These are phyloP conservation scores for Papilio helenus DNA, from an alignment of 1,140 invertebrate species.

Conservation along the genomic window DNA sequence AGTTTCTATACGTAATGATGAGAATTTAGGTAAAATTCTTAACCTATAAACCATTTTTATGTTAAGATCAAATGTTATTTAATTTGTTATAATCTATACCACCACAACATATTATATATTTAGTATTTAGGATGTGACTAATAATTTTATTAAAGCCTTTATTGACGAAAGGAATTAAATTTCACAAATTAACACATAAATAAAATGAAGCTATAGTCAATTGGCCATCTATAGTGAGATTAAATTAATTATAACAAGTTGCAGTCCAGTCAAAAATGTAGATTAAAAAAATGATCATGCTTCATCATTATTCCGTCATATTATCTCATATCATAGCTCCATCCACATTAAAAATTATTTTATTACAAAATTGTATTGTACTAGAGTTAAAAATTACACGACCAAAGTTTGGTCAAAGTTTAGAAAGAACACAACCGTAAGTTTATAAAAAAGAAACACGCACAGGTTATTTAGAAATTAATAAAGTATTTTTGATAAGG, in stretches of 20 bases:
- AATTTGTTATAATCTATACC: constrained; percentile 32
- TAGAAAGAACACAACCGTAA: constrained; percentile 5
- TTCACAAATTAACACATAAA: too few species aligned
- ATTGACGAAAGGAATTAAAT: not conserved
- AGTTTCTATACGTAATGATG: constrained; percentile 23
- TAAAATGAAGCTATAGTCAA: too few species aligned
- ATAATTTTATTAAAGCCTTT: not conserved
- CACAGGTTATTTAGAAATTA: constrained; percentile 63
- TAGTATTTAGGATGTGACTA: constrained; percentile 4
- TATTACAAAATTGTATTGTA: constrained; percentile 46
- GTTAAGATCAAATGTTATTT: constrained; percentile 28
- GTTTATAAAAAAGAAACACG: constrained; percentile 59
- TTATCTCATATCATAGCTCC: constrained; percentile 75
- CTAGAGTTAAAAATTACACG: constrained; percentile 40
- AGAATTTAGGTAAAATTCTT: constrained; percentile 24
- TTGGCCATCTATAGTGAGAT: too few species aligned
- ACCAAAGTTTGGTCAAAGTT: constrained; percentile 1
- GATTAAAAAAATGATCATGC: constrained; percentile 32
- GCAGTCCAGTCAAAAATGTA: constrained; percentile 26
- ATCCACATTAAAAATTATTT: constrained; percentile 66
- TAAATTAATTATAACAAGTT: not conserved
- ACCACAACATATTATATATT: constrained; percentile 33
- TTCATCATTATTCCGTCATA: constrained; percentile 59
- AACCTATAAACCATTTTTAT: constrained; percentile 9
- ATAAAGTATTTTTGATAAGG: constrained; percentile 71